Evolutionary conservation across 2,888 invertebrate genomes (phyloP).

Genomic region (Plagiodera versicolora): DNA sequence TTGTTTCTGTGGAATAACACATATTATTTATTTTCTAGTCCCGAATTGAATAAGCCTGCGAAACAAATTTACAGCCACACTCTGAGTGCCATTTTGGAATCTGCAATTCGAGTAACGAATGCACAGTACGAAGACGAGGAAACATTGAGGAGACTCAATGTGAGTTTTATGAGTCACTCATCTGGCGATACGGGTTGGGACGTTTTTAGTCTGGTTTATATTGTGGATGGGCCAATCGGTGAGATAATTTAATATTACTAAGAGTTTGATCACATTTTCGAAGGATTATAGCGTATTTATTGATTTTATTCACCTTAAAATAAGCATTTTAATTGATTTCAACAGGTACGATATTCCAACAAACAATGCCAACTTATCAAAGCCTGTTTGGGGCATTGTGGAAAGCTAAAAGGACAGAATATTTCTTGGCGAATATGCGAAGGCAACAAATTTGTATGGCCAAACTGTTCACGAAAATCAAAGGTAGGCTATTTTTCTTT

Average conservation of each 20-base stretch:
- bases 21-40: constrained; percentile 58
- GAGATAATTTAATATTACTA: not conserved
- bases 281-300: no score
- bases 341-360: constrained; percentile 69
- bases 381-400: constrained; percentile 85
- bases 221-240: constrained; percentile 85
- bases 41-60: constrained; percentile 86
- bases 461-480: constrained; percentile 69
- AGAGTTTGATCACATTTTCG: no score
- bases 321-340: not conserved
- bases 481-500: constrained; percentile 57
- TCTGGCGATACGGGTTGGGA: constrained; percentile 77
- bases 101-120: constrained; percentile 87
- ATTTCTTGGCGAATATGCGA: constrained; percentile 79
- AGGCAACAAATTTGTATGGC: constrained; percentile 77
- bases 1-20: not conserved
- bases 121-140: constrained; percentile 93
- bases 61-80: constrained; percentile 86
- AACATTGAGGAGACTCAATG: constrained; percentile 84
- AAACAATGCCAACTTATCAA: constrained; percentile 75
- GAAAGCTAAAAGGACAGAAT: constrained; percentile 88
- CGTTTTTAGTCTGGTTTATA: constrained; percentile 84
- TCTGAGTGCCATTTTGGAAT: constrained; percentile 80
- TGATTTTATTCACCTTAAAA: no score
- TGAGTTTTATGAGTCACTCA: constrained; percentile 57